These are phyloP conservation scores for Neosilurus hyrtlii DNA, from an alignment of 2,797 vertebrate species.

Conservation along the genomic window DNA sequence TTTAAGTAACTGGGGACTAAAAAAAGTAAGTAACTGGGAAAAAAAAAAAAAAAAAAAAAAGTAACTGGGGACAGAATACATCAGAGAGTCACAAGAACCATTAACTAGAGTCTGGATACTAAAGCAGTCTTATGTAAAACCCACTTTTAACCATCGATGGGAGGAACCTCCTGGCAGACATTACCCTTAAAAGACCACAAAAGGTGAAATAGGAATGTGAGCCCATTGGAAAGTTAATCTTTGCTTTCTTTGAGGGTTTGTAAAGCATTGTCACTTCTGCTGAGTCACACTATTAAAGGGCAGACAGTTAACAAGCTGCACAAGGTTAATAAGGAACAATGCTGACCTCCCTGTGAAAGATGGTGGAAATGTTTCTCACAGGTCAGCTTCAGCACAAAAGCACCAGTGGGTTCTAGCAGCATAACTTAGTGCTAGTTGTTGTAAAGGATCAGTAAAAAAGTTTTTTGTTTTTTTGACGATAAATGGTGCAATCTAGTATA, in stretches of 20 bases:
- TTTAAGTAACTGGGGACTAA: too few species aligned
- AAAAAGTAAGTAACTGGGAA: too few species aligned
- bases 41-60: too few species aligned
- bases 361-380: neutral
- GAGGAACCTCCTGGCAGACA: neutral
- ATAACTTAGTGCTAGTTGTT: too few species aligned
- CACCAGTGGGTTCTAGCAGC: neutral
- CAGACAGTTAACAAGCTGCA: conserved; percentile 46
- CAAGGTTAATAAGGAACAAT: conserved; percentile 8
- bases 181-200: neutral
- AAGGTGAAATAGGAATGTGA: neutral
- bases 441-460: too few species aligned
- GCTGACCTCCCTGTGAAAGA: conserved; percentile 25
- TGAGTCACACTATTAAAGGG: conserved; percentile 42
- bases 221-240: conserved; percentile 19
- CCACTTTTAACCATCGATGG: neutral
- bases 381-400: conserved; percentile 11
- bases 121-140: neutral
- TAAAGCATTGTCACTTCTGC: conserved; percentile 33
- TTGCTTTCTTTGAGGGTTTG: conserved; percentile 42
- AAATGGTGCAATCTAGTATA: too few species aligned
- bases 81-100: neutral
- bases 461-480: too few species aligned
- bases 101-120: conserved; percentile 19
- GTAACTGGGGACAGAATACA: too few species aligned